Base-by-base conservation (phyloP, 2,113 vertebrate genomes). In the Tauraco erythrolophus region DNA sequence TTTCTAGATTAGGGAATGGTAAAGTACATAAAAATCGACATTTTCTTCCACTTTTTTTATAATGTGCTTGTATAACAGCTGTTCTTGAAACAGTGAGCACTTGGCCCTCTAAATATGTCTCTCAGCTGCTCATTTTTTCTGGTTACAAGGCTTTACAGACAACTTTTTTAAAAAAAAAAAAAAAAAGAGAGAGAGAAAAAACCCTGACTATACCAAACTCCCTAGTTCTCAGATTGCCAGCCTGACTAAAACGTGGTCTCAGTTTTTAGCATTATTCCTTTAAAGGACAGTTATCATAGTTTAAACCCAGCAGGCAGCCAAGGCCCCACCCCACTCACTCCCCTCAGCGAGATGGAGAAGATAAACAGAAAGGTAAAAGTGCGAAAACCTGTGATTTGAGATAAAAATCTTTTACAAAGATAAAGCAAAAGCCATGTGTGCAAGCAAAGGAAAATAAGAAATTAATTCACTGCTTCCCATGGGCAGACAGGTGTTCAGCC, bases 361-460 rank as follows among this genome's bases (percentile, higher is more conserved):
- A 65, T 13, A 65, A 22, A 3, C 2, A 2, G n/a, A 30, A 23
- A 3, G 2, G 21, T 57, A 21, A 74, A 78, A 92, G 27, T 18
- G 19, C 7, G 0, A 54, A 68, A 71, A 30, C 10, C 25, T 4
- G 0, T 71, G 24, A 4, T 1, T 43, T 18, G 5, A 33, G 16
- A 35, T 58, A 68, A 68, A 58, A 19, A 43, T 8, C 37, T 1
- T 43, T 65, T 43, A 53, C n/a, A 28, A 1, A 61, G 14, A 27
- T 24, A 70, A 65, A 95, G 6, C 4, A 86, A 83, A 86, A 57
- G 15, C 8, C 1, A 3, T 1, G 0, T 8, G 27, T 0, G 2
- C 11, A 43, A 57, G 10, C 21, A 60, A 50, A 71, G 21, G 4
- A 58, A 50, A 58, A 9, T 4, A 50, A 68, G 5, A 19, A 45